Base-by-base conservation (phyloP, 2,888 invertebrate genomes). In the Ashinkailepas kermadecensis region DNA sequence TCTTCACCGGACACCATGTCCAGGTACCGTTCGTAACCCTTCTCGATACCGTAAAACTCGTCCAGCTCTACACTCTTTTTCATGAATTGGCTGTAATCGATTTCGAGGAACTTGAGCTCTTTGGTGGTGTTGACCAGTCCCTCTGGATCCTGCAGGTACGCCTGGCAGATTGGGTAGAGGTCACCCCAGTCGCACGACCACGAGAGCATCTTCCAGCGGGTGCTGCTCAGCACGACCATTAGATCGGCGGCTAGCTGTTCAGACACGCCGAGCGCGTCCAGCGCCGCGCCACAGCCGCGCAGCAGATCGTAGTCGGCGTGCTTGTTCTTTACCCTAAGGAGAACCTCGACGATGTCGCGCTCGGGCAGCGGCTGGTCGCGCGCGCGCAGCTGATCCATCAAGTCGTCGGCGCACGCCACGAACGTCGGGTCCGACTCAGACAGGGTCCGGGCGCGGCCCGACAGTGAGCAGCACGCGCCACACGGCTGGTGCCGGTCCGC, bases 81-180 rank as follows among this genome's bases (percentile, higher is more conserved):
- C 58, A 58, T 15, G 86, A 91, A 93, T 84, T 91, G 90, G 25
- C 90, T 90, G 81, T 92, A 93, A 87, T 93, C 93, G 64, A 93
- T 90, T 85, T 93, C 83, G 4, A 93, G 88, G 86, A 91, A 93
- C 86, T 92, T 92, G n/a, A 93, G 88, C 86, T 93, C 93, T 0
- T 92, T 92, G 70, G 91, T 91, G 25, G 91, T 88, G 78, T 91
- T 91, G 74, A 91, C 83, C 80, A 85, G 85, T 25, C 84, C 84
- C 82, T 90, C 88, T 13, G 83, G 81, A 82, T 85, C 85, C 18
- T 83, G 81, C 64, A 91, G 85, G 85, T 91, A 91, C 84, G 89
- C 88, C 83, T 90, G 88, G 86, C 91, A 91, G n/a, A 90, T 86
- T n/a, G 87, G 85, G 81, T 89, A 89, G 81, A 91, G 86, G 84